Base-by-base conservation (phyloP, 1,140 invertebrate genomes). In the Scaptomyza montana region DNA sequence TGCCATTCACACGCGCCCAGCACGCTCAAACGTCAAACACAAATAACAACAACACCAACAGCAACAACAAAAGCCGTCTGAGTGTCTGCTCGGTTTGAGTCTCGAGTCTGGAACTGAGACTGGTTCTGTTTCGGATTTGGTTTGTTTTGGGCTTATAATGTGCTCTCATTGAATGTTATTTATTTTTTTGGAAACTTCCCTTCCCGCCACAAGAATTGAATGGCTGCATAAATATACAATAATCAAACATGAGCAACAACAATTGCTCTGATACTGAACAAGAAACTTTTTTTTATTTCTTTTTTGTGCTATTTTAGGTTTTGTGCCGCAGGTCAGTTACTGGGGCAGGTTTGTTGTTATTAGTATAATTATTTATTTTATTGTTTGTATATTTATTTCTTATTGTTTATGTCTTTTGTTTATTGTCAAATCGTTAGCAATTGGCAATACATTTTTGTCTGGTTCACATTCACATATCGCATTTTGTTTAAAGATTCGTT, bases 1-100 rank as follows among this genome's bases (percentile, higher is more conserved):
- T 70, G 30, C 59, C 84, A 87, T 87, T 87, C 84, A 89, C 84
- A 87, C 84, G 84, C 84, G 84, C 79, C 66, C 79, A 89, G 84
- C 84, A 87, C 84, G 85, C 84, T 87, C 84, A 80, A 89, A 77
- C 84, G 84, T 87, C 84, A 87, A 87, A 89, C 84, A 77, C 74
- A 68, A 87, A 87, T 81, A 78, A 89, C 84, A 82, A 77, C 81
- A 77, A 66, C 65, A 71, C 41, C 61, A 68, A 45, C 63, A 77
- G 65, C 60, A 75, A 56, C 53, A 68, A n/a, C 39, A 43, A 86
- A 89, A 79, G 82, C 76, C 82, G 82, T 89, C 82, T 87, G 84
- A 87, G 82, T 87, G 84, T 87, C 82, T 86, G 78, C 84, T 87
- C 77, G 73, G 74, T 62, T 76, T 77, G 78, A 66, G 72, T 76